phyloP scores from a whole-genome alignment of 2,888 invertebrate genomes.

The Ophioninae sp. region DNA sequence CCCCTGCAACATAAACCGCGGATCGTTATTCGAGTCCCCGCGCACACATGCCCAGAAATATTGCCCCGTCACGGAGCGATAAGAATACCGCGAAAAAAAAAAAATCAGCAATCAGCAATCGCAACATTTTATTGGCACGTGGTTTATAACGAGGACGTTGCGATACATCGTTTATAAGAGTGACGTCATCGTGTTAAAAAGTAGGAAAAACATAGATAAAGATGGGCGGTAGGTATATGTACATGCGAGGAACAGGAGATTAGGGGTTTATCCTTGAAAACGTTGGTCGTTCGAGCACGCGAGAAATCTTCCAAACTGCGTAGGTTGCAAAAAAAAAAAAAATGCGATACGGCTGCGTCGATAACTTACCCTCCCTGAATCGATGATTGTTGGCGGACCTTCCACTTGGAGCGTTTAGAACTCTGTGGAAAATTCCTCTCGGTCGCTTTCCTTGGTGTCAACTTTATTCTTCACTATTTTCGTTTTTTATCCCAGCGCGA shows the following conservation, averaged over 20 bases:
- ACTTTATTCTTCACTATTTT: slow-evolving; percentile 1
- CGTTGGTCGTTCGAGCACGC: background rate
- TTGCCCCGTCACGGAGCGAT: slow-evolving; percentile 36
- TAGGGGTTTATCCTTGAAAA: background rate
- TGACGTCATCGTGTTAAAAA: background rate
- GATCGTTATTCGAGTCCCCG: slow-evolving; percentile 15
- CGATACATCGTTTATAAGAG: background rate
- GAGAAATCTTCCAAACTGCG: background rate
- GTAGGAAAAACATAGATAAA: background rate
- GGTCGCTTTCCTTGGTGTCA: background rate
- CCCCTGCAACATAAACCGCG: background rate
- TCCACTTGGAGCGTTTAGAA: slow-evolving; percentile 66
- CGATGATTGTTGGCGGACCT: slow-evolving; percentile 63
- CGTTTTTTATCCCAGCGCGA: background rate
- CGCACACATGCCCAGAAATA: slow-evolving; percentile 9
- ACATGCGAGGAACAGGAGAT: background rate
- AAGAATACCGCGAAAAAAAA: slow-evolving; percentile 25
- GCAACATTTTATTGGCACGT: background rate
- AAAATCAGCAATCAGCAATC: background rate
- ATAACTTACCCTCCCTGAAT: slow-evolving; percentile 73
- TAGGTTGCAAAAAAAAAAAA: background rate
- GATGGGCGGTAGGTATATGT: too few relatives aligned
- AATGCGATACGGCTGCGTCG: background rate
- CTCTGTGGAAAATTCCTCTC: slow-evolving; percentile 23
- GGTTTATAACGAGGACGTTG: background rate